phyloP scores from a whole-genome alignment of 2,888 invertebrate species.

The Lypha dubia region DNA sequence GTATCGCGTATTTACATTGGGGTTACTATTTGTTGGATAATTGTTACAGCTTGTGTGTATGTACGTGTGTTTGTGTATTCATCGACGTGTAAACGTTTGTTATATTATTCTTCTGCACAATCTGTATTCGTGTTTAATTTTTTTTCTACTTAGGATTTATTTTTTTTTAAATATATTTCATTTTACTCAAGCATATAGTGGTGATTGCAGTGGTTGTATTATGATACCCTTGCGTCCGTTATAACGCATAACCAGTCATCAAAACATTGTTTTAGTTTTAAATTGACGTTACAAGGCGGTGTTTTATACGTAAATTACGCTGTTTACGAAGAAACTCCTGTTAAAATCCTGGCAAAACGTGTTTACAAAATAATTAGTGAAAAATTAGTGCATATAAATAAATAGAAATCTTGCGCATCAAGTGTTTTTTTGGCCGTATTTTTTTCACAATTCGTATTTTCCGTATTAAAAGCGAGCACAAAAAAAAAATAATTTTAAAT shows the following conservation, averaged over 20 bases:
- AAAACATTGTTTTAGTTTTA: slow-evolving; percentile 78
- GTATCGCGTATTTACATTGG: slow-evolving; percentile 78
- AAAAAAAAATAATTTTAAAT: slow-evolving; percentile 55
- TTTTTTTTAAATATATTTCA: slow-evolving; percentile 54
- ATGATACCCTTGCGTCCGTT: slow-evolving; percentile 74
- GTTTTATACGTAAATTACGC: slow-evolving; percentile 73
- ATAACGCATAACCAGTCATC: slow-evolving; percentile 71
- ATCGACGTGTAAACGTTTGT: slow-evolving; percentile 47
- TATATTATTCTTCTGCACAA: slow-evolving; percentile 72
- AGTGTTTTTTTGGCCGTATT: slow-evolving; percentile 64
- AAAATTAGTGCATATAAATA: slow-evolving; percentile 62
- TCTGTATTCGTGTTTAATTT: slow-evolving; percentile 73
- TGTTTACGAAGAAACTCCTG: slow-evolving; percentile 42
- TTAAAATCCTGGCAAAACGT: slow-evolving; percentile 33
- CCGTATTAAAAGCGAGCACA: slow-evolving; percentile 38
- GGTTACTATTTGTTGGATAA: slow-evolving; percentile 73
- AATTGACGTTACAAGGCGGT: slow-evolving; percentile 81
- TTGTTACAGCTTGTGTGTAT: slow-evolving; percentile 63
- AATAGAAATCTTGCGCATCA: slow-evolving; percentile 65
- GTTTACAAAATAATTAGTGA: slow-evolving; percentile 56
- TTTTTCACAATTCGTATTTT: slow-evolving; percentile 39
- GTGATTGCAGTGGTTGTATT: slow-evolving; percentile 69
- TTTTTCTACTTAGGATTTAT: slow-evolving; percentile 69
- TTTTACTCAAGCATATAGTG: slow-evolving; percentile 57
- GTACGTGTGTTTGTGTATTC: slow-evolving; percentile 56